Percentiles rank a stretch among this genome's conserved stretches.
Conservation (phyloP, 2,113 vertebrate species). For the Sinocyclocheilus anshuiensis region DNA sequence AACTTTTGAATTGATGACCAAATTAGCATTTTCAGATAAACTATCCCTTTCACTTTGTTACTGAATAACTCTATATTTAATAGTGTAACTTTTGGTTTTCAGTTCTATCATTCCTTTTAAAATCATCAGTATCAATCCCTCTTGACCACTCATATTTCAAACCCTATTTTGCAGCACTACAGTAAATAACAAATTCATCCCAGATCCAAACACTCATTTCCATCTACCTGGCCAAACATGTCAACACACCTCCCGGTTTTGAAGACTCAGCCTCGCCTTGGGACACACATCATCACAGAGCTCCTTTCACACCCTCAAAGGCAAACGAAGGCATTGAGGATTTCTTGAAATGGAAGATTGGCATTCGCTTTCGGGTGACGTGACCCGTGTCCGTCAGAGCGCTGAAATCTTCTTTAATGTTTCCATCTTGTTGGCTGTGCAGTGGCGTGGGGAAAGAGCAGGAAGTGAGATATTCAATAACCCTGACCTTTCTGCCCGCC, state of each 20-base stretch:
- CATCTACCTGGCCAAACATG: constrained; percentile 8
- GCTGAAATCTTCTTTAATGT: constrained; percentile 39
- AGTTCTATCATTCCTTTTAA: background rate
- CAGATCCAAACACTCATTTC: constrained; percentile 7
- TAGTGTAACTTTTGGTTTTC: background rate
- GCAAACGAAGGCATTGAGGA: constrained; percentile 26
- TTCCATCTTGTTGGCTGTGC: constrained; percentile 46
- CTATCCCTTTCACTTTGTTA: background rate
- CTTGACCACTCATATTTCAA: no score
- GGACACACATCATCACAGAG: background rate
- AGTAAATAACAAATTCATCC: background rate
- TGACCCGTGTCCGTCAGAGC: constrained; percentile 37
- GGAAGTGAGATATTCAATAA: constrained; percentile 36
- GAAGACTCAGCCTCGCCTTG: background rate
- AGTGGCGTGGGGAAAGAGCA: constrained; percentile 23
- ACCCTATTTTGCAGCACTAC: background rate
- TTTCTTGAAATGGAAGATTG: constrained; percentile 43
- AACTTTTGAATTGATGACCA: background rate
- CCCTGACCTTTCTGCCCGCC: constrained; percentile 11
- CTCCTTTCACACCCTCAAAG: constrained; percentile 5
- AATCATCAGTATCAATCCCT: background rate
- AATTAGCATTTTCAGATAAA: background rate
- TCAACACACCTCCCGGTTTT: background rate
- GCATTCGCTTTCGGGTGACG: constrained; percentile 21
- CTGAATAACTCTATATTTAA: background rate